These are phyloP conservation scores for Pangasius larnaudii DNA, from an alignment of 2,797 vertebrate species.

Conservation along the genomic window DNA sequence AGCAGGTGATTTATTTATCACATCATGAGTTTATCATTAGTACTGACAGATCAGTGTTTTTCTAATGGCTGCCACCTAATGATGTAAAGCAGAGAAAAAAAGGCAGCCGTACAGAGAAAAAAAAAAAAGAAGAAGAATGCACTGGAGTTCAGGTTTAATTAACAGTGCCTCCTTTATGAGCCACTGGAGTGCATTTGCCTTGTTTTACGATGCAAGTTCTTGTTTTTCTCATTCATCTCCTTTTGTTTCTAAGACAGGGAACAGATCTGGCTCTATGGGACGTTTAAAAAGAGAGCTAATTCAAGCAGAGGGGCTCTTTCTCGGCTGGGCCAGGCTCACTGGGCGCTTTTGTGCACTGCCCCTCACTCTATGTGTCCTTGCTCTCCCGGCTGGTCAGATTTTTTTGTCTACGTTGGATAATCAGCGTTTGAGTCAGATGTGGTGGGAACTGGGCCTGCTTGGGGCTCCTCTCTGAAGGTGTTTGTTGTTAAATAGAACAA, in stretches of 20 bases:
- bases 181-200: constrained; percentile 86
- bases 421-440: constrained; percentile 92
- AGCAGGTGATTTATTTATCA: neutral
- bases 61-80: constrained; percentile 17
- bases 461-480: constrained; percentile 94
- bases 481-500: constrained; percentile 98
- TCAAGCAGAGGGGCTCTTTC: constrained; percentile 87
- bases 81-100: neutral
- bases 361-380: constrained; percentile 89
- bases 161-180: constrained; percentile 86
- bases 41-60: neutral
- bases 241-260: constrained; percentile 88
- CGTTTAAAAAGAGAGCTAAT: constrained; percentile 90
- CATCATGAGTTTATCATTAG: constrained; percentile 33
- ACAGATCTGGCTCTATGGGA: constrained; percentile 90
- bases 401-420: constrained; percentile 88
- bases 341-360: constrained; percentile 86
- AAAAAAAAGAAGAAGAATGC: constrained; percentile 78
- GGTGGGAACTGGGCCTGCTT: constrained; percentile 92
- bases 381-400: constrained; percentile 87
- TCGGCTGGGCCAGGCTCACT: constrained; percentile 80
- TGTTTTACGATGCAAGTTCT: constrained; percentile 91
- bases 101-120: constrained; percentile 26
- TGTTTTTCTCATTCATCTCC: constrained; percentile 87
- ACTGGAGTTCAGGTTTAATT: constrained; percentile 89